Evolutionary conservation across 1,140 invertebrate genomes (phyloP).

Genomic region (Probaryconus sp.): DNA sequence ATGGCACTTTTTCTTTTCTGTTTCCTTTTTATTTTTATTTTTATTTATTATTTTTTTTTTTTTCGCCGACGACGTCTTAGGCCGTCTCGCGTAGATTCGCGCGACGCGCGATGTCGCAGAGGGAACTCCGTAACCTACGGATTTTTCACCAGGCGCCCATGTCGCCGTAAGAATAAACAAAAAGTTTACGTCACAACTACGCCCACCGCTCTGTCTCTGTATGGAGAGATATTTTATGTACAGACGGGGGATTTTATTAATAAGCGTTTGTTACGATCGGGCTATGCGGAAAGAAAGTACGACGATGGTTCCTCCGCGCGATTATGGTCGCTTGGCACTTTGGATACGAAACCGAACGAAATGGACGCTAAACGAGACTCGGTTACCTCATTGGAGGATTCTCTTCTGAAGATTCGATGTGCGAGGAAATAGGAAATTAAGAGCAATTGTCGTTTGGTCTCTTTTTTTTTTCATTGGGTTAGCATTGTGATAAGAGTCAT

Average conservation of each 20-base stretch:
- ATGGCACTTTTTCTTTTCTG: too few species aligned
- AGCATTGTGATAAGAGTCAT: too few species aligned
- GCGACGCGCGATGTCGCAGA: conserved; percentile 67
- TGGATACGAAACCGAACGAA: conserved; percentile 45
- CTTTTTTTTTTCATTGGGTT: too few species aligned
- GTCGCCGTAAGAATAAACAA: conserved; percentile 34
- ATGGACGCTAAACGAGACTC: conserved; percentile 34
- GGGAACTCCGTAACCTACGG: conserved; percentile 74
- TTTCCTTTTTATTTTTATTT: too few species aligned
- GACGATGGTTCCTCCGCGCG: conserved; percentile 27
- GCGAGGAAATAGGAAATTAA: too few species aligned
- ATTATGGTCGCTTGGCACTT: conserved; percentile 47
- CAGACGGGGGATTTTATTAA: conserved; percentile 56
- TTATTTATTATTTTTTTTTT: conserved; percentile 41
- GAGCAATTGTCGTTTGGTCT: too few species aligned
- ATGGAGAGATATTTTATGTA: too few species aligned
- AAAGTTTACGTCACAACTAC: too few species aligned
- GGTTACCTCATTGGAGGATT: conserved; percentile 4
- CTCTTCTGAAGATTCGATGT: neutral
- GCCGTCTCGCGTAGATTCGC: conserved; percentile 49
- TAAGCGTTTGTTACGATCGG: too few species aligned
- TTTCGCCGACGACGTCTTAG: conserved; percentile 48
- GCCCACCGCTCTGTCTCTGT: too few species aligned
- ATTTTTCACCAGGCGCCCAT: conserved; percentile 71
- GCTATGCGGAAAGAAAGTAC: too few species aligned